Base-by-base conservation (phyloP, 1,140 invertebrate species). In the Cryptotermes secundus region DNA sequence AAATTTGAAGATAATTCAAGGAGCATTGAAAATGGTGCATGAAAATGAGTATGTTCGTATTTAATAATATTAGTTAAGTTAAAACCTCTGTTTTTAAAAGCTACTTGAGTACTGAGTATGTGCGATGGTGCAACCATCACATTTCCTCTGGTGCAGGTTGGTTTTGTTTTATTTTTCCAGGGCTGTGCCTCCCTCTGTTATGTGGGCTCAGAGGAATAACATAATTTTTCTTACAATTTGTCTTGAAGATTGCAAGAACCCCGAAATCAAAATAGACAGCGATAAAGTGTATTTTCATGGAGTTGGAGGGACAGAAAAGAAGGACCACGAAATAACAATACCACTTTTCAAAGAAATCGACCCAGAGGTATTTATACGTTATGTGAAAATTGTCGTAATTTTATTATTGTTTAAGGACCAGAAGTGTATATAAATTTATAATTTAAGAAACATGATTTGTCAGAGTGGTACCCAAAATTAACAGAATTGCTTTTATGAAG, bases 191-290 rank as follows among this genome's bases (percentile, higher is more conserved):
- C 97, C 97, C 59, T 94, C 96, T 80, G 94, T 98, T 72, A 93
- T 95, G 88, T 99, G 97, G 98, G 98, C 97, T 34, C 97, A 99
- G 90, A 93, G 96, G 88, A 94, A 92, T 87, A 92, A 93, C 87
- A 90, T 94, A 86, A 90, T 99, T 72, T 98, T 94, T 89, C 90
- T 99, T 82, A 98, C 96, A 80, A 94, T 99, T 87, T 96, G 95
- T 89, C 90, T 99, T 86, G 97, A 98, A 92, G 95, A 96, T 88
- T 97, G 95, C 89, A 95, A 95, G 90, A 93, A 97, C 89, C 96
- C 97, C 85, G 92, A 93, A 86, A 92, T 97, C 86, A 95, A 95
- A 90, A 92, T 98, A 86, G 96, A 96, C 88, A 92, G 94, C 86
- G 93, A 96, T 86, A 93, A 92, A 88, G 90, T 99, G 88, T 94